Evolutionary conservation across 2,797 vertebrate genomes (phyloP), one percentile per base, ranked within the genome.

Genomic region (Pipistrellus pipistrellus): DNA sequence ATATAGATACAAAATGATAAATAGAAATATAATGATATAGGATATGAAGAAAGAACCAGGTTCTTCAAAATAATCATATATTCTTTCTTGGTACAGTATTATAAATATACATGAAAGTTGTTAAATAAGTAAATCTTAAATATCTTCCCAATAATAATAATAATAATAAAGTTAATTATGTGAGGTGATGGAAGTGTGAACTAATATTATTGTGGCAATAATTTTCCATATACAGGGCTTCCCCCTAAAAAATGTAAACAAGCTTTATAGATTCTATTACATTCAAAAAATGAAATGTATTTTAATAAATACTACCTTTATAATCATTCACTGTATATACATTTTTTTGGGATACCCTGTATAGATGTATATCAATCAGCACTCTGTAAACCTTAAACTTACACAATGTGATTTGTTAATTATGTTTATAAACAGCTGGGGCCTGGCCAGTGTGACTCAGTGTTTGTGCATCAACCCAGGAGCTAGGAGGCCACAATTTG

Each of bases 1-100:
- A n/a, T 20, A 75, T 0, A 53, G 4, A 25, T 20, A 21, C 38
- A 69, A 20, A 46, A 13, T 4, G 13, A 38, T 30, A 87, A 68
- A 27, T 35, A 32, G 12, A 46, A 35, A 46, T 53, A 23, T 6
- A 51, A 1, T 0, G 38, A 15, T 25, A 21, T 44, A 23, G 71
- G 20, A 46, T 27, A 41, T 1, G 0, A 14, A 51, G 2, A 66
- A 5, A 73, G 35, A 20, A 6, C 4, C 11, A 10, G 2, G 18
- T 3, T 48, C 11, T 21, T 11, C 8, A 35, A 72, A 73, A 10
- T 13, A 68, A 38, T 44, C 25, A 35, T 27, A 18, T 32, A 32
- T 32, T 66, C n/a, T 66, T 66, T 66, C 8, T 32, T 55, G 53
- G 30, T 46, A 30, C 7, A 15, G 2, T 73, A 9, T 46, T 46